Evolutionary conservation across 2,797 vertebrate genomes (phyloP), one percentile per base, ranked within the genome.

Genomic region (Eurystomus glaucurus): DNA sequence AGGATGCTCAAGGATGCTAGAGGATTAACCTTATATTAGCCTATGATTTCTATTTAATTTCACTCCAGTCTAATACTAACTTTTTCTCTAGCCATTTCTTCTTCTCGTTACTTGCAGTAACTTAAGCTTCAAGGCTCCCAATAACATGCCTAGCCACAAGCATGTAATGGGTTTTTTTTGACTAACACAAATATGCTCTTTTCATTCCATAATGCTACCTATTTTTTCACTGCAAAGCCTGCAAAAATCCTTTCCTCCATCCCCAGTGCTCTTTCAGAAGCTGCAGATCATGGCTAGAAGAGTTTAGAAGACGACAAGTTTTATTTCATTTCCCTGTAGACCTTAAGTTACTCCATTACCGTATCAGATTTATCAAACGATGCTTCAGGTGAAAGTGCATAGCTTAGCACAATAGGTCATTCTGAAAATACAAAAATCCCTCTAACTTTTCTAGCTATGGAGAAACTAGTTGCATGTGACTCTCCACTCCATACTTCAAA

Each of bases 101-200:
- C 4, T 46, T 45, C 29, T 75, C 41, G 28, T 87, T 33, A 29
- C 17, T 83, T 62, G 68, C 46, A 72, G 17, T 23, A 57, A 19
- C 19, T 85, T 25, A 46, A n/a, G 41, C 13, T 39, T 65, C 9
- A 66, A 41, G 31, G 69, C 10, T 26, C 16, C 33, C 43, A 85
- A 33, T n/a, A 35, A 50, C 22, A 58, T 6, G 4, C 33, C 29
- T 25, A 62, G 33, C 3, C 43, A 72, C 8, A 45, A 50, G 10
- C 1, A 0, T 26, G 8, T 37, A 72, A 19, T 8, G 1, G 1
- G 4, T 62, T 85, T 43, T 43, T 14, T 43, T 14, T 11, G 1
- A 57, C 14, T 79, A 43, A 72, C 16, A 48, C 14, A 65, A 71
- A 87, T 9, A 79, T 0, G 6, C 3, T 52, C 1, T 71, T 81